A percentile compares a stretch with the other conserved stretches of the same genome.
Conservation (phyloP, 2,888 invertebrate genomes). For the Alentia gelatinosa region DNA sequence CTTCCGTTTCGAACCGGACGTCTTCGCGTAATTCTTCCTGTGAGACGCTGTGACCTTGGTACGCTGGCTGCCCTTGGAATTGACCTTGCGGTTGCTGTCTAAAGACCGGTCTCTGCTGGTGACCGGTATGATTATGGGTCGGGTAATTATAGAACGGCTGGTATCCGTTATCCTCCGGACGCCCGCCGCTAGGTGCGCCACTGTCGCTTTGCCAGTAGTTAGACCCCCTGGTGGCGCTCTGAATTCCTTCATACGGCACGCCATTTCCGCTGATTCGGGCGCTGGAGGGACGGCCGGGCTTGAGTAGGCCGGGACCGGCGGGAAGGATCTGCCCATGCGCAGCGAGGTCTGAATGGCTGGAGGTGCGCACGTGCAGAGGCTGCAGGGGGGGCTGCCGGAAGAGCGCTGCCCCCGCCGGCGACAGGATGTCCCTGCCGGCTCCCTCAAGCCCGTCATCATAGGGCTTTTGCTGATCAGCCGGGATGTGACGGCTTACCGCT, state of each 20-base stretch:
- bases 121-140: neutral
- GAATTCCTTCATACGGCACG: too few relatives aligned
- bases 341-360: neutral
- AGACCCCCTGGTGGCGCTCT: neutral
- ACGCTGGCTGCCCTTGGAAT: neutral
- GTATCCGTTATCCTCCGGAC: neutral
- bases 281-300: neutral
- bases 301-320: neutral
- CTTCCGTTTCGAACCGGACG: slow-evolving; percentile 20
- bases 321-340: neutral
- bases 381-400: neutral
- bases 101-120: neutral
- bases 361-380: slow-evolving; percentile 15
- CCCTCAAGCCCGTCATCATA: neutral
- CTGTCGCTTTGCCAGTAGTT: neutral
- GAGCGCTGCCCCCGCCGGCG: neutral
- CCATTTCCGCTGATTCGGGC: neutral
- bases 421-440: neutral
- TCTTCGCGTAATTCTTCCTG: neutral
- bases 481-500: neutral
- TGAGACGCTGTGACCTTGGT: neutral
- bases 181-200: neutral
- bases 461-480: neutral
- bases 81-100: neutral
- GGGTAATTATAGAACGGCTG: neutral